Base-by-base conservation (phyloP, 1,140 invertebrate genomes). In the Wasmannia auropunctata region DNA sequence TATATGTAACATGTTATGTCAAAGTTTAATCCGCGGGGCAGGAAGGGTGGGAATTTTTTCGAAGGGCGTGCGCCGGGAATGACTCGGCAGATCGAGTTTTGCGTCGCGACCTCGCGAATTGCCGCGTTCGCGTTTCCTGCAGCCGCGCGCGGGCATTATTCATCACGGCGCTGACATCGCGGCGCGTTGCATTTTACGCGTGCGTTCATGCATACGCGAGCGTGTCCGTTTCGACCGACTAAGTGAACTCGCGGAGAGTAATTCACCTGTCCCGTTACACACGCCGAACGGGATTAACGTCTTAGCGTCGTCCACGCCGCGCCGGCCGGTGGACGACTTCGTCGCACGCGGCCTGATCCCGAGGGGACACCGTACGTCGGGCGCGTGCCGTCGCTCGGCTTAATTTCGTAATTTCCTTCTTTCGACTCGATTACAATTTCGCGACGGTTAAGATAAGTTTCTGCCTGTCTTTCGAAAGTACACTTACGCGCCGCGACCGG, bases 181-280 rank as follows among this genome's bases (percentile, higher is more conserved):
- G 51, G 40, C 58, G 37, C 43, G 62, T 19, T 25, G 51, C 67
- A 46, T 22, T 81, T 58, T 74, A 25, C 79, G 51, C 40, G 54
- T 60, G 79, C 79, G 43, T 83, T 83, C 79, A 83, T 83, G 67
- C 79, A 80, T 40, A 54, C 34, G 34, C 22, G 49, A 56, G 46
- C 46, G 6, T 56, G 37, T 70, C 63, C 65, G 65, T 83, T 58
- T 72, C 51, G 40, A 63, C 46, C 37, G 43, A n/a, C n/a, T n/a
- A 46, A 7, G 25, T 58, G 40, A 58, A 58, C 54, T 31, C 51
- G 11, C n/a, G n/a, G n/a, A 8, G 11, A 46, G 28, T 74, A 83
- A 83, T 74, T 83, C 67, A 46, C 25, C 28, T 46, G 37, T 74
- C 67, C 79, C 79, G 67, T 83, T 83, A 83, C 5, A 3, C n/a